A percentile compares a stretch with the other conserved stretches of the same genome.
Evolutionary conservation across 2,888 invertebrate genomes (phyloP).

Genomic region (Eilema caniola): DNA sequence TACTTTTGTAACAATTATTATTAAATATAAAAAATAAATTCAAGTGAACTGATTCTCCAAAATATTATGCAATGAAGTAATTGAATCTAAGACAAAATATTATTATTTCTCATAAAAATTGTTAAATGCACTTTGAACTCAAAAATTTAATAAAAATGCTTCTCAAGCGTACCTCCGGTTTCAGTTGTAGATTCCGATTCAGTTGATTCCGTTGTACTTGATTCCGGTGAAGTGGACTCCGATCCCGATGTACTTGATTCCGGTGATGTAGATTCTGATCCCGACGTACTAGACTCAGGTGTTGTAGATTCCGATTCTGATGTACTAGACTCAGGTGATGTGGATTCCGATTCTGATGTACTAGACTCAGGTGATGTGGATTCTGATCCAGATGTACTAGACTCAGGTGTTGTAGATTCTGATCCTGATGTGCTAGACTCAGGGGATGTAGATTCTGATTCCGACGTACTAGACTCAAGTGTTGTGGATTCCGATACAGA

Average conservation of each 20-base stretch:
- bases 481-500: background rate
- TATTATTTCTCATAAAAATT: too few species aligned
- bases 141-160: background rate
- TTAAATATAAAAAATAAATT: too few species aligned
- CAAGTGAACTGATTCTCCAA: too few species aligned
- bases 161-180: background rate
- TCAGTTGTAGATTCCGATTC: slow-evolving; percentile 5
- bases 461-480: background rate
- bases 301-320: background rate
- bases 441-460: background rate
- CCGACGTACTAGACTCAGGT: background rate
- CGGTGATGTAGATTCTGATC: background rate
- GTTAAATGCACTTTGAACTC: too few species aligned
- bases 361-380: background rate
- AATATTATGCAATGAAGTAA: too few species aligned
- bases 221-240: background rate
- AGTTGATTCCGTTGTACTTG: slow-evolving; percentile 6
- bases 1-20: too few species aligned
- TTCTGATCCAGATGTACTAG: background rate
- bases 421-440: background rate
- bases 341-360: background rate
- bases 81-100: too few species aligned
- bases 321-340: background rate
- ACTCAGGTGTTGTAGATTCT: background rate
- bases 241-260: background rate